Conservation (phyloP, 2,113 vertebrate genomes). For the Scartelaos histophorus region DNA sequence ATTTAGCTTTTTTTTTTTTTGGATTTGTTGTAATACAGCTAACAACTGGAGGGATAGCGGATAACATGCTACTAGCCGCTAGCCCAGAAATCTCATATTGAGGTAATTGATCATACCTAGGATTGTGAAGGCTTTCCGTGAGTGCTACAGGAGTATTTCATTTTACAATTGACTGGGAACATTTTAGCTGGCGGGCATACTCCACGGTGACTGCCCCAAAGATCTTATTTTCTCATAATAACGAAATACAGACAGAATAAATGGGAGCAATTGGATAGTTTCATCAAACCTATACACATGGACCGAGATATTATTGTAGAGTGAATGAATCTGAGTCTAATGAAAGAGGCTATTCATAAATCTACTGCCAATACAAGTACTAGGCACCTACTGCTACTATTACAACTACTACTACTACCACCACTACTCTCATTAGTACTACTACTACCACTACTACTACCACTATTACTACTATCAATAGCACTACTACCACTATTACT, state of each 20-base stretch:
- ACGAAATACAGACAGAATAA: slow-evolving; percentile 44
- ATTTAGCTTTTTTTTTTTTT: no score
- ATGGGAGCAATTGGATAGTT: not conserved
- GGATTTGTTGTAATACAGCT: no score
- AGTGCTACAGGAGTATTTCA: slow-evolving; percentile 46
- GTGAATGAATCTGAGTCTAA: no score
- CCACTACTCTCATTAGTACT: no score
- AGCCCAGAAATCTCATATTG: no score
- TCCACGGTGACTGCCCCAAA: slow-evolving; percentile 7
- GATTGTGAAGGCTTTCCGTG: slow-evolving; percentile 52
- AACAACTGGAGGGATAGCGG: no score
- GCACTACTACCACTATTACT: no score
- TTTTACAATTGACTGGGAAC: slow-evolving; percentile 57
- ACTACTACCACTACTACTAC: no score
- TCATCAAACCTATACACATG: not conserved
- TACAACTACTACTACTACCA: no score
- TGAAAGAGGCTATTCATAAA: not conserved
- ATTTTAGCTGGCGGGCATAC: slow-evolving; percentile 24
- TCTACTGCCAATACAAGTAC: not conserved
- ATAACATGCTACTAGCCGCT: no score
- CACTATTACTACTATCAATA: no score
- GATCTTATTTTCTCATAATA: slow-evolving; percentile 41
- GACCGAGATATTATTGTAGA: not conserved
- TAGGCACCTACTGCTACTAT: no score
- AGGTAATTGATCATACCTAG: slow-evolving; percentile 57